Evolutionary conservation across 2,797 vertebrate species (phyloP).

Genomic region (Sebastes kiyomatsui): DNA sequence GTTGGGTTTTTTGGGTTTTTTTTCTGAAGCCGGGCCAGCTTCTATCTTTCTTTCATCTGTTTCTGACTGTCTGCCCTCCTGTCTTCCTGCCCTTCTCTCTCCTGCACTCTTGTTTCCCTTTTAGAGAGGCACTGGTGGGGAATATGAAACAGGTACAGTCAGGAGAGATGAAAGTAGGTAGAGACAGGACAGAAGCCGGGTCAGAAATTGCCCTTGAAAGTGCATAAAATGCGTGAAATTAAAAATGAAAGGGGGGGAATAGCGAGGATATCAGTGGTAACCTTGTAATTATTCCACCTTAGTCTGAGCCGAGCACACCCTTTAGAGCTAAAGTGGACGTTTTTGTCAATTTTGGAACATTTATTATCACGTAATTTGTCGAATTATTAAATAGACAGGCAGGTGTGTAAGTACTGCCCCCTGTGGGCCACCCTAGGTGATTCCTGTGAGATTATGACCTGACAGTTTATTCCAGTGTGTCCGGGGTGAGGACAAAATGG

Average conservation of each 20-base stretch:
- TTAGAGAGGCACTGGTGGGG: conserved; percentile 48
- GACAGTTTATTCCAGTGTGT: not conserved
- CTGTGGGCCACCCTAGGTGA: conserved; percentile 28
- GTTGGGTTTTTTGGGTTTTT: not conserved
- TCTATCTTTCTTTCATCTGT: conserved; percentile 73
- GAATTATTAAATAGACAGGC: not conserved
- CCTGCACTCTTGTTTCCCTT: conserved; percentile 42
- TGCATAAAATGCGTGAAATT: conserved; percentile 74
- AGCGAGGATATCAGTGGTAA: conserved; percentile 22
- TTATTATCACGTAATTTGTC: not conserved
- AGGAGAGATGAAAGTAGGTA: conserved; percentile 61
- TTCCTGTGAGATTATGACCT: conserved; percentile 2
- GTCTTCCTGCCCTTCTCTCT: conserved; percentile 47
- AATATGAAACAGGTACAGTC: conserved; percentile 68
- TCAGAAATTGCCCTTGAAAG: conserved; percentile 72
- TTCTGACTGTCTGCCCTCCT: conserved; percentile 64
- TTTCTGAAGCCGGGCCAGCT: conserved; percentile 48
- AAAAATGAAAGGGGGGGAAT: conserved; percentile 61
- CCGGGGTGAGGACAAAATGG: not conserved
- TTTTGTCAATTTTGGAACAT: conserved; percentile 1
- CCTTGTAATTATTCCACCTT: conserved; percentile 40
- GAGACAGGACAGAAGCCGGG: conserved; percentile 56
- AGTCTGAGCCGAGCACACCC: conserved; percentile 3
- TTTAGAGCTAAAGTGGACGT: conserved; percentile 15
- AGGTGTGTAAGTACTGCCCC: conserved; percentile 23